Evolutionary conservation across 2,797 vertebrate species (phyloP).

Genomic region (Rhinogobio ventralis): DNA sequence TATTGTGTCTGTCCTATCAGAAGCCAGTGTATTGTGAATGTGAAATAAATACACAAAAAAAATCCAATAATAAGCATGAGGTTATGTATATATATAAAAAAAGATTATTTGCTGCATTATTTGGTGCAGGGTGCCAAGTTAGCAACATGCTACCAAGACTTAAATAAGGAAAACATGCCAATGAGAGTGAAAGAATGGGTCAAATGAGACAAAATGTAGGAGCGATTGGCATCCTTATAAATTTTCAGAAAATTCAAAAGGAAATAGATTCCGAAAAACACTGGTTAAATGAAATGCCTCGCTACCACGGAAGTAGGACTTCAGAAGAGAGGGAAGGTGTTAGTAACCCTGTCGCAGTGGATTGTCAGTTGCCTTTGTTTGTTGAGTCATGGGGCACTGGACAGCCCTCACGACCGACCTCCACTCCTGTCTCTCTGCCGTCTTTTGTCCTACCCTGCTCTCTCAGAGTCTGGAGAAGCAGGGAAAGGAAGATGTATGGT

Average conservation of each 20-base stretch:
- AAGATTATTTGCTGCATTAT: conserved; percentile 75
- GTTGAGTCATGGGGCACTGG: conserved; percentile 47
- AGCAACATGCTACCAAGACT: conserved; percentile 69
- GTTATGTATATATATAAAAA: conserved; percentile 54
- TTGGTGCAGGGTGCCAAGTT: conserved; percentile 75
- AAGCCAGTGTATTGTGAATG: conserved; percentile 24
- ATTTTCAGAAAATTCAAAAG: neutral
- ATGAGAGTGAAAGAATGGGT: neutral
- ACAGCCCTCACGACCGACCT: conserved; percentile 55
- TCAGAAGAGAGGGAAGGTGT: neutral
- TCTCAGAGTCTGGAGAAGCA: conserved; percentile 64
- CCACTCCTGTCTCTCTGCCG: conserved; percentile 60
- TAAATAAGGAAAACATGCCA: neutral
- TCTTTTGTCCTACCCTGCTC: conserved; percentile 70
- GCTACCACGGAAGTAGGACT: conserved; percentile 3
- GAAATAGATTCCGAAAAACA: conserved; percentile 2
- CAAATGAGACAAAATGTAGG: neutral
- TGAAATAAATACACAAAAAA: conserved; percentile 29
- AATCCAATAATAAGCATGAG: conserved; percentile 55
- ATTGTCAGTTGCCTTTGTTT: conserved; percentile 58
- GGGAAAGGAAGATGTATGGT: conserved; percentile 71
- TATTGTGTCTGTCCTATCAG: conserved; percentile 18
- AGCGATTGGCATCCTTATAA: neutral
- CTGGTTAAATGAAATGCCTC: conserved; percentile 30
- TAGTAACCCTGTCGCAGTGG: conserved; percentile 13